Base-by-base conservation (phyloP, 2,113 vertebrate genomes). In the Lasiurus borealis region DNA sequence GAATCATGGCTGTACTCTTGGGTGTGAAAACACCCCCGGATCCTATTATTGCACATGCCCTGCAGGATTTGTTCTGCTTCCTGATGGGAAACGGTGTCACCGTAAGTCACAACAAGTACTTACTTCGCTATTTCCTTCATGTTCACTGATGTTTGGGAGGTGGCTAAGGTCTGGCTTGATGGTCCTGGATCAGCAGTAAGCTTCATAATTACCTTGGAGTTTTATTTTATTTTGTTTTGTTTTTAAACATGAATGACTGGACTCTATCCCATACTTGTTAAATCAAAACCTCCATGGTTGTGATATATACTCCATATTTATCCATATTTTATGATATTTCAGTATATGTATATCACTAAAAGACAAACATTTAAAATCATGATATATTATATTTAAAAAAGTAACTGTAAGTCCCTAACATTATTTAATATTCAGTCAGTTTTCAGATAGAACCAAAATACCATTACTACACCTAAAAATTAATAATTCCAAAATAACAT, bases 21-120 rank as follows among this genome's bases (percentile, higher is more conserved):
- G 99, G 11, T 99, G 99, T 97, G 98, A 99, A 97, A 99, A 99
- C 92, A 97, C 97, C 64, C 99, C 99, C 3, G 99, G 99, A 3
- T 99, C 99, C 46, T 99, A 99, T 96, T 99, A 99, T 90, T 99
- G 99, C 91, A 99, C 99, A n/a, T 99, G 99, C 75, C 99, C 99
- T 0, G 92, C 95, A 86, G 99, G 99, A 54, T 99, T 99, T 29
- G 96, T 98, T 90, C 98, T 99, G 89, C 98, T 99, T 73, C 97
- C 99, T 1, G 99, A 99, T 62, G 98, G 98, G 96, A 99, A 99
- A 98, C 99, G 98, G 0, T 99, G 99, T 77, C 98, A 98, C 66
- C 98, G 99, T 99, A 98, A 93, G 98, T 92, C 82, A 29, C 36
- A 72, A 6, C 19, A 50, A 44, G 2, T n/a, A 40, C 73, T 90